Percentiles rank a stretch among this genome's conserved stretches.
phyloP scores from a whole-genome alignment of 2,797 vertebrate genomes.

The Hemitrygon akajei region DNA sequence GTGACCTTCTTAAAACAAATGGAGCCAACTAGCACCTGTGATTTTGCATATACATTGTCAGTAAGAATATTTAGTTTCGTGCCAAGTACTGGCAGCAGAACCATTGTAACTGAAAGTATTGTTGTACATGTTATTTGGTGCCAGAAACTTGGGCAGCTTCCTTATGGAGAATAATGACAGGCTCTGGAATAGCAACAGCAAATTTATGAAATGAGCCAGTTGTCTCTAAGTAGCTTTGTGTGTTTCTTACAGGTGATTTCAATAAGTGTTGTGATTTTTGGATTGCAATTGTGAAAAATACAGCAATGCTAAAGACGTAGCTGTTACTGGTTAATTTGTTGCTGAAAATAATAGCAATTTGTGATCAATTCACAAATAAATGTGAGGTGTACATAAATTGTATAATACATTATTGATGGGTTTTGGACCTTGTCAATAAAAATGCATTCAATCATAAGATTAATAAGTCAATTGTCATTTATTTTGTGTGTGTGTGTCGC shows the following conservation, averaged over 20 bases:
- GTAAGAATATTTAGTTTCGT: not conserved
- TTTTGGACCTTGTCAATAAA: not conserved
- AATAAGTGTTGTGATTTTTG: not conserved
- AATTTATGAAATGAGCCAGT: not conserved
- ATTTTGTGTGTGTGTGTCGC: not conserved
- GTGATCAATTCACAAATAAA: not conserved
- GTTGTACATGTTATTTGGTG: not conserved
- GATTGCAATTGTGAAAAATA: not conserved
- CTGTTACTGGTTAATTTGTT: not conserved
- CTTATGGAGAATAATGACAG: not conserved
- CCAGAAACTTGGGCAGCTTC: not conserved
- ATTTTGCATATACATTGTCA: not conserved
- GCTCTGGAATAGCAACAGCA: too few species aligned
- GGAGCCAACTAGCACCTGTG: not conserved
- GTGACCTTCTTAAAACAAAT: not conserved
- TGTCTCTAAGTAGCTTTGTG: not conserved
- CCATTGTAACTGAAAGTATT: not conserved
- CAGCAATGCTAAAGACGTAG: not conserved
- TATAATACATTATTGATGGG: not conserved
- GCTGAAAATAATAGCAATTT: not conserved
- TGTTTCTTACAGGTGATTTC: not conserved
- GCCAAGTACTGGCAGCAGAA: not conserved
- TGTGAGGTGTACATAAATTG: not conserved
- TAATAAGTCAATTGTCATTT: not conserved
- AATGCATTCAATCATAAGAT: not conserved